Base-by-base conservation (phyloP, 2,113 vertebrate genomes). In the Centropus unirufus region DNA sequence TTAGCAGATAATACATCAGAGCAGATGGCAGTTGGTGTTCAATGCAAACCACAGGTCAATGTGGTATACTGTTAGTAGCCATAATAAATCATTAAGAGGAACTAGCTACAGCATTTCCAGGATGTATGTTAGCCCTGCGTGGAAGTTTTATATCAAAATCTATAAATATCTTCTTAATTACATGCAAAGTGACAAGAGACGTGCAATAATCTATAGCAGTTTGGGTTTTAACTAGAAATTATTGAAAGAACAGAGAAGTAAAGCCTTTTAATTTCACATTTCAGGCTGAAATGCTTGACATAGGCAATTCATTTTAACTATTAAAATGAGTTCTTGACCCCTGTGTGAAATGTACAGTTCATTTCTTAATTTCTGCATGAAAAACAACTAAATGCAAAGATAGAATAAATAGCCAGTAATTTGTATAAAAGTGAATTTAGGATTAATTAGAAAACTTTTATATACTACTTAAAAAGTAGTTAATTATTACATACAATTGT, bases 61-160 rank as follows among this genome's bases (percentile, higher is more conserved):
- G 92, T 94, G 95, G 91, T 44, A 18, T 55, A 76, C 84, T 92
- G 92, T 96, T 96, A 96, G 81, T 83, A 94, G 91, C 73, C 83
- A 51, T 59, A 96, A 92, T 95, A 96, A 94, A 96, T 96, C 91
- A 90, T 90, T 92, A 95, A 97, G 95, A 97, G 95, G 96, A 97
- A 97, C 92, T 97, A 92, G 36, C 87, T 87, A 52, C 21, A 55
- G 97, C 94, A 96, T 57, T 82, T 95, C 46, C 91, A 95, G 89
- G 91, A 96, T 95, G 82, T 97, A 94, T 92, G 83, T 82, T 96
- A 95, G 61, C 86, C 83, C 83, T 79, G 82, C 87, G 85, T 54
- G 66, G 90, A 97, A 95, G 92, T 92, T 89, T 93, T 96, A 36
- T 79, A 79, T 83, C 89, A 94, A 94, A 94, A 88, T 34, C 70